phyloP scores from a whole-genome alignment of 2,888 invertebrate genomes.

The Cheilosia soror region DNA sequence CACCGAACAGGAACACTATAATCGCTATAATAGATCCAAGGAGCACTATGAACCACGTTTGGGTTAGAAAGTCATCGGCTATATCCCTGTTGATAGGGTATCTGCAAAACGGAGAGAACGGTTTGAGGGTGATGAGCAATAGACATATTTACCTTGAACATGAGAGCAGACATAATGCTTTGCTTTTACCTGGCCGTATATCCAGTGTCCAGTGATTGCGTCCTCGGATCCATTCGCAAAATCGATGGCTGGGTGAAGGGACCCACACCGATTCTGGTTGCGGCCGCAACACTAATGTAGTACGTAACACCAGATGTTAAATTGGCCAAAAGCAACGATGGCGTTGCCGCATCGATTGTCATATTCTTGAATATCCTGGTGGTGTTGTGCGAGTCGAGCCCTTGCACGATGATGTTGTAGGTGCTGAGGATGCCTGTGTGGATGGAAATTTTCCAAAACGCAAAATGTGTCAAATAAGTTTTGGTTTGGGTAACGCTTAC shows the following conservation, averaged over 20 bases:
- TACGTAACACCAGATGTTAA: constrained; percentile 92
- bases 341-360: constrained; percentile 89
- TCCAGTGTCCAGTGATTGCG: constrained; percentile 85
- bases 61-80: constrained; percentile 91
- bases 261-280: constrained; percentile 91
- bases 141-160: not conserved
- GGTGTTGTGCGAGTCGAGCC: constrained; percentile 85
- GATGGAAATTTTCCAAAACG: constrained; percentile 32
- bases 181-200: constrained; percentile 78
- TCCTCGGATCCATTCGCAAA: constrained; percentile 86
- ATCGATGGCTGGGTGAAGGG: constrained; percentile 90
- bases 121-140: not conserved
- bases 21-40: constrained; percentile 93
- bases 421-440: constrained; percentile 87
- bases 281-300: constrained; percentile 92
- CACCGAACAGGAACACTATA: constrained; percentile 92
- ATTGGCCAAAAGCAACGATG: constrained; percentile 91
- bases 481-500: constrained; percentile 67
- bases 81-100: constrained; percentile 85
- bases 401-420: constrained; percentile 90
- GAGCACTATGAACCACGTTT: constrained; percentile 95
- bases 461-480: constrained; percentile 72
- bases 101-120: constrained; percentile 79
- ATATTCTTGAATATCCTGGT: constrained; percentile 88
- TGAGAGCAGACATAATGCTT: not conserved